These are phyloP conservation scores for Antechinus stuartii DNA, from an alignment of 2,113 vertebrate genomes.

Conservation along the genomic window DNA sequence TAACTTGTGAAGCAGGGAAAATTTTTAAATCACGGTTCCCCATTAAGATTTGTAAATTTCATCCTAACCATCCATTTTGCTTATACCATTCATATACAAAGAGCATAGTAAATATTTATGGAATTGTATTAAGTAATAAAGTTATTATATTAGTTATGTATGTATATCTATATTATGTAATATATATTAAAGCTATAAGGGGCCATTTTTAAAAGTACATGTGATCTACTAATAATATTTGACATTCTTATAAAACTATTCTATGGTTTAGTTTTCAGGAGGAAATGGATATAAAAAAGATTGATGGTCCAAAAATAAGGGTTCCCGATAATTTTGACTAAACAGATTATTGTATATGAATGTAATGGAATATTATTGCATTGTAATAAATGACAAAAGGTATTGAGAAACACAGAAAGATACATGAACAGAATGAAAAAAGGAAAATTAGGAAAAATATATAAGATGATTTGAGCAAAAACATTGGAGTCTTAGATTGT, in stretches of 20 bases:
- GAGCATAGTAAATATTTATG: neutral
- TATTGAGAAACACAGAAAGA: neutral
- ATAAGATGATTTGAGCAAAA: neutral
- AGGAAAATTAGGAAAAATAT: neutral
- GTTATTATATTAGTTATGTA: too few species aligned
- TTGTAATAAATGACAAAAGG: neutral
- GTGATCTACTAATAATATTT: constrained; percentile 10
- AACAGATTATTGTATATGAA: neutral
- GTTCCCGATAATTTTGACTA: neutral
- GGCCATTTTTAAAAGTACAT: constrained; percentile 18
- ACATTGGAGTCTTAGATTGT: neutral
- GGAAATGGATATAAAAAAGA: neutral
- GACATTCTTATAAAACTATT: neutral
- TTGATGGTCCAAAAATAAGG: neutral
- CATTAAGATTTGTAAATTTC: neutral
- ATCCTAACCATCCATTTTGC: neutral
- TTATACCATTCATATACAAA: neutral
- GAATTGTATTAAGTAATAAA: neutral
- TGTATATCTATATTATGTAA: too few species aligned
- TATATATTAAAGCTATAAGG: neutral
- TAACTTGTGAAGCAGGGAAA: neutral
- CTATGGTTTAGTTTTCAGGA: constrained; percentile 31
- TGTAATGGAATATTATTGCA: neutral
- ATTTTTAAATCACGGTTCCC: neutral
- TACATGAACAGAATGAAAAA: neutral